These are phyloP conservation scores for Colossoma macropomum DNA, from an alignment of 2,113 vertebrate genomes.

Conservation along the genomic window DNA sequence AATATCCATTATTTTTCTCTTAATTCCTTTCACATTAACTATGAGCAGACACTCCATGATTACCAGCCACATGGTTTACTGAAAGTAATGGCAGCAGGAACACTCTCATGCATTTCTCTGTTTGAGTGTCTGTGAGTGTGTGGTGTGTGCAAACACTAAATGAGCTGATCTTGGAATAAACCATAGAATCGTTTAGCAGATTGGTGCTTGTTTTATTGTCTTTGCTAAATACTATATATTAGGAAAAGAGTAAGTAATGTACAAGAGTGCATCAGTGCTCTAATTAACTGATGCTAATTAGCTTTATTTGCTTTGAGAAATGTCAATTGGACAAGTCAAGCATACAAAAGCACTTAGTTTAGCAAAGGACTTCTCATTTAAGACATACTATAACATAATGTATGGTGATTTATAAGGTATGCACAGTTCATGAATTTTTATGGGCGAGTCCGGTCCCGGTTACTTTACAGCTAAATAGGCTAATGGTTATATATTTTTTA, in stretches of 20 bases:
- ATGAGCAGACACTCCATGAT: not conserved
- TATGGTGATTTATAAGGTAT: too few relatives aligned
- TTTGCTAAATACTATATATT: not conserved
- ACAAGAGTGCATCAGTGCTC: constrained; percentile 14
- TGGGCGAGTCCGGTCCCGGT: too few relatives aligned
- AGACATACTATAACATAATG: too few relatives aligned
- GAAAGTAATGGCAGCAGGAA: not conserved
- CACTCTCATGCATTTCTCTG: constrained; percentile 2
- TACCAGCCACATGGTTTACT: constrained; percentile 40
- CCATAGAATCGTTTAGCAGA: not conserved
- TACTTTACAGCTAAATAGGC: too few relatives aligned
- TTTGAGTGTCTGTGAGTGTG: constrained; percentile 8
- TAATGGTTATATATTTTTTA: too few relatives aligned
- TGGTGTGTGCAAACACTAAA: constrained; percentile 1
- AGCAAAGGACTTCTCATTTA: not conserved
- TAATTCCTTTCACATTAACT: not conserved
- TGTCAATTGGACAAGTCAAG: not conserved
- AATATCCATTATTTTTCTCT: not conserved
- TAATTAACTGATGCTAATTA: constrained; percentile 12
- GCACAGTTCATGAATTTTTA: too few relatives aligned
- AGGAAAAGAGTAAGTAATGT: not conserved
- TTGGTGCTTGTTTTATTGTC: not conserved
- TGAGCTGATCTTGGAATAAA: not conserved
- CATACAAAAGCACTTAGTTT: not conserved
- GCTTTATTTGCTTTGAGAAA: constrained; percentile 7